Percentiles rank a stretch among this genome's conserved stretches.
These are phyloP conservation scores for Dromius quadrimaculatus DNA, from an alignment of 2,888 invertebrate genomes.

Conservation along the genomic window DNA sequence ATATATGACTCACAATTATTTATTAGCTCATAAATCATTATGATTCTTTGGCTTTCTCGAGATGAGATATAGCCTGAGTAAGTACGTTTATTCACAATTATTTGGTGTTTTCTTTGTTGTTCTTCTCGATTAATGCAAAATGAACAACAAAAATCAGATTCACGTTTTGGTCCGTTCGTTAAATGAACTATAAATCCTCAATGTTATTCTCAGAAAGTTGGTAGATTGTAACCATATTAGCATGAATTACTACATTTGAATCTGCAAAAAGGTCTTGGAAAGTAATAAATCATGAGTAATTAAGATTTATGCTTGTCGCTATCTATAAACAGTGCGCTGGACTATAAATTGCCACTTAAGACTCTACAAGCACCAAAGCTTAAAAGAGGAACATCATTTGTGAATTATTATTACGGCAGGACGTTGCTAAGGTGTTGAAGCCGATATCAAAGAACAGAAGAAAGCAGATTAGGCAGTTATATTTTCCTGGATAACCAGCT, in stretches of 20 bases:
- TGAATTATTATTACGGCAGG: conserved; percentile 33
- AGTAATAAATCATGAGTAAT: conserved; percentile 42
- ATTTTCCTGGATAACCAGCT: no score
- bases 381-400: conserved; percentile 35
- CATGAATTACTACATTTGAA: conserved; percentile 40
- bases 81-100: conserved; percentile 12
- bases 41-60: no score
- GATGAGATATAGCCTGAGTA: no score
- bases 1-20: no score
- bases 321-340: conserved; percentile 44
- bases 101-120: conserved; percentile 25
- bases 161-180: not conserved
- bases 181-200: conserved; percentile 26
- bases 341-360: conserved; percentile 50
- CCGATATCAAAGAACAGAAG: not conserved
- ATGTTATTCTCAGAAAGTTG: conserved; percentile 18
- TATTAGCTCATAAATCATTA: no score
- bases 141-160: conserved; percentile 27
- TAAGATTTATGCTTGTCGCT: conserved; percentile 50
- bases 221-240: conserved; percentile 38
- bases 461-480: no score
- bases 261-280: conserved; percentile 23
- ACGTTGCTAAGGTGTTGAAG: conserved; percentile 22
- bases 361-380: conserved; percentile 33
- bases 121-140: not conserved